phyloP scores from a whole-genome alignment of 2,797 vertebrate species.

The Peromyscus attwateri region DNA sequence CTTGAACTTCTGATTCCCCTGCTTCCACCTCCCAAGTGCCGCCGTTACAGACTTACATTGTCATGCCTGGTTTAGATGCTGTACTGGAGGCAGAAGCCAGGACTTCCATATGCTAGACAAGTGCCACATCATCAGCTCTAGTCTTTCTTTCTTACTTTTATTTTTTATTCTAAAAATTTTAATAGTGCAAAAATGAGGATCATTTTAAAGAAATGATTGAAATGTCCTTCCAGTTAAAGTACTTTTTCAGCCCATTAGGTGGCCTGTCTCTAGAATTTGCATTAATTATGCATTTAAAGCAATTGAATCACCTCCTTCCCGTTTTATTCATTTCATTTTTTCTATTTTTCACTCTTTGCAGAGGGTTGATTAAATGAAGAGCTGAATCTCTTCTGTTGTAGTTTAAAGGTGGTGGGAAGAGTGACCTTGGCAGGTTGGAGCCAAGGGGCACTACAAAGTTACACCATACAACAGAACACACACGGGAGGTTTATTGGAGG shows the following conservation, averaged over 20 bases:
- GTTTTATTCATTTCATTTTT: slow-evolving; percentile 31
- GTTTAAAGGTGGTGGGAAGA: no score
- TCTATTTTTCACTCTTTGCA: neutral
- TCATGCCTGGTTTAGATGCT: neutral
- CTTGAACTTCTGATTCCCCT: neutral
- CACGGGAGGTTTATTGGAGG: no score
- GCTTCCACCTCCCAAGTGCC: neutral
- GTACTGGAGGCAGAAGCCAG: neutral
- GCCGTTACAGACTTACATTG: neutral
- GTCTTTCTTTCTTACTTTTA: neutral
- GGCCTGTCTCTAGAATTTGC: slow-evolving; percentile 16
- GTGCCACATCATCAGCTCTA: neutral
- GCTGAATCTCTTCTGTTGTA: neutral
- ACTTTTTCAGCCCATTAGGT: slow-evolving; percentile 20
- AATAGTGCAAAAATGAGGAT: neutral
- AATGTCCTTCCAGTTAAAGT: slow-evolving; percentile 23
- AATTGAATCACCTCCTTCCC: neutral
- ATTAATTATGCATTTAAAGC: slow-evolving; percentile 15
- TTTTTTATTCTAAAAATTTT: neutral
- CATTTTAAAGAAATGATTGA: neutral
- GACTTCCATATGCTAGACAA: neutral
- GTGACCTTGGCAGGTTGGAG: no score
- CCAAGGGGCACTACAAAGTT: no score
- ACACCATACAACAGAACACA: no score
- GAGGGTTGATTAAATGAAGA: neutral